Conservation (phyloP, 2,888 invertebrate genomes). For the Lithophane ornitopus region DNA sequence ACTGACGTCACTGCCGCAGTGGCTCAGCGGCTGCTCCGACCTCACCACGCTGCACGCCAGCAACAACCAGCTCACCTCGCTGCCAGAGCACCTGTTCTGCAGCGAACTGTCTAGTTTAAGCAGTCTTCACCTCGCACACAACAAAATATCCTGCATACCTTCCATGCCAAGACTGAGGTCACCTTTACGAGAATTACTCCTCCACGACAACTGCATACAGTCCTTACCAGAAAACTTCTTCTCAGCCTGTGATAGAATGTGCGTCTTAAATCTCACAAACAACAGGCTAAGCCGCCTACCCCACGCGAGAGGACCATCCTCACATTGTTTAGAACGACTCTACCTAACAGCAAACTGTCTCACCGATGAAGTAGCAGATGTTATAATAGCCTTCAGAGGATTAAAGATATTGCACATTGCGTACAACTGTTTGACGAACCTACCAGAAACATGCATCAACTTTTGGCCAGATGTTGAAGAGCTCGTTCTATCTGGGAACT, state of each 20-base stretch:
- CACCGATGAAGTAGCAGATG: conserved; percentile 92
- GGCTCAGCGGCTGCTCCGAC: conserved; percentile 94
- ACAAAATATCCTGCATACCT: conserved; percentile 94
- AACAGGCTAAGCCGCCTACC: conserved; percentile 94
- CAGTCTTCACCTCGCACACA: conserved; percentile 94
- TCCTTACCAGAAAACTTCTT: conserved; percentile 95
- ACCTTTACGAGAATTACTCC: conserved; percentile 93
- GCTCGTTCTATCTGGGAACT: conserved; percentile 95
- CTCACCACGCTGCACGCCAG: conserved; percentile 94
- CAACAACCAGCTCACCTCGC: conserved; percentile 92
- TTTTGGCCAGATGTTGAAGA: conserved; percentile 96
- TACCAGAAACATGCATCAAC: conserved; percentile 94
- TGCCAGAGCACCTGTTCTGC: conserved; percentile 94
- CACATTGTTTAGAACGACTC: conserved; percentile 92
- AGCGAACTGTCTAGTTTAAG: conserved; percentile 94
- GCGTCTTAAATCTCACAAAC: conserved; percentile 94
- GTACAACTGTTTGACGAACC: conserved; percentile 93
- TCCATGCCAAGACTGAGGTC: conserved; percentile 92
- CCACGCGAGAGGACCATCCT: conserved; percentile 91
- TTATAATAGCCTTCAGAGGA: conserved; percentile 92
- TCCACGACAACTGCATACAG: conserved; percentile 95
- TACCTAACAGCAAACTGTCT: conserved; percentile 95
- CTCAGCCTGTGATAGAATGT: conserved; percentile 91
- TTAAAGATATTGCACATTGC: conserved; percentile 94
- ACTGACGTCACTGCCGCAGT: conserved; percentile 93